Conservation (phyloP, 2,888 invertebrate genomes). For the Notodonta ziczac region DNA sequence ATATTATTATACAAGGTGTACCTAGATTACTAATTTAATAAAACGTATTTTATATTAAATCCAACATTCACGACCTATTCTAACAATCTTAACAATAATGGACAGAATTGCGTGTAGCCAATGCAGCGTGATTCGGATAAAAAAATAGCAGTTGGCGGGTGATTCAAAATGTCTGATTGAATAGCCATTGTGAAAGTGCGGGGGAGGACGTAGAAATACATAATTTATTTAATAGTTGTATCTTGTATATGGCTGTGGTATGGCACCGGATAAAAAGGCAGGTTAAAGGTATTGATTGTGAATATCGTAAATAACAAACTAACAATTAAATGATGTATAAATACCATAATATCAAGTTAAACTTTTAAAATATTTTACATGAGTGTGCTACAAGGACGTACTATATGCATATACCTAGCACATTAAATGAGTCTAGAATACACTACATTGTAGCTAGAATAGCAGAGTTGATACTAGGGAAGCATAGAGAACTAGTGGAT, state of each 20-base stretch:
- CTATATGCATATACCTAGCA: background rate
- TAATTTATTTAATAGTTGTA: background rate
- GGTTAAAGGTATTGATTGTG: background rate
- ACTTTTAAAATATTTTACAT: background rate
- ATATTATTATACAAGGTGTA: conserved; percentile 70
- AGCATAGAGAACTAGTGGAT: conserved; percentile 23
- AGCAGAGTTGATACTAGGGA: background rate
- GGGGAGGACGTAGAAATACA: background rate
- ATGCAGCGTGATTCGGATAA: conserved; percentile 68
- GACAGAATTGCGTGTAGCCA: conserved; percentile 83
- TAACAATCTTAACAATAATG: conserved; percentile 70
- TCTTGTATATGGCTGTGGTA: background rate
- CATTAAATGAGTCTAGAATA: background rate
- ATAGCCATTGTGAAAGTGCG: background rate
- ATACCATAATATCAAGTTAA: background rate
- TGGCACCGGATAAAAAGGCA: background rate
- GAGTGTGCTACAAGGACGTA: background rate
- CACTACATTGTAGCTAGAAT: background rate
- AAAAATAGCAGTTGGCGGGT: conserved; percentile 49
- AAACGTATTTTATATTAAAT: conserved; percentile 55
- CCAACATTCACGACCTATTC: conserved; percentile 62
- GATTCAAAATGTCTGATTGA: conserved; percentile 6
- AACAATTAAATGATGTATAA: no score
- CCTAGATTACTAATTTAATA: conserved; percentile 53
- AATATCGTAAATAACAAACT: background rate